These are phyloP conservation scores for Acanthopleura granulata DNA, from an alignment of 2,888 invertebrate genomes.

Conservation along the genomic window DNA sequence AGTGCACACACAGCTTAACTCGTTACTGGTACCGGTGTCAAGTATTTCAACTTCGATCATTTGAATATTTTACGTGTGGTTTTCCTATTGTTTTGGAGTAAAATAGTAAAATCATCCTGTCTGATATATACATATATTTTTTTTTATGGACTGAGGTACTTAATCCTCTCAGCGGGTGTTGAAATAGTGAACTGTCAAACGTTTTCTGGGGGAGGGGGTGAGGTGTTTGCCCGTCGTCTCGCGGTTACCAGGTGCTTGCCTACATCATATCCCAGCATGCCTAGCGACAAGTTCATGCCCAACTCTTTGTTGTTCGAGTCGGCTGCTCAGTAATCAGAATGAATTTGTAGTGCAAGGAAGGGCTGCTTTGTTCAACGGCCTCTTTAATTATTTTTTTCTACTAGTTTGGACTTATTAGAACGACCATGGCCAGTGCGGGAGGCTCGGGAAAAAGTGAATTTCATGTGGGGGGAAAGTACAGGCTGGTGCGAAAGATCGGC, in stretches of 20 bases:
- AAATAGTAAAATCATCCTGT: no score
- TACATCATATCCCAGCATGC: conserved; percentile 15
- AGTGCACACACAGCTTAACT: no score
- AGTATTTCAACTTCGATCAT: no score
- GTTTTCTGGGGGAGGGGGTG: background rate
- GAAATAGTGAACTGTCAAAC: background rate
- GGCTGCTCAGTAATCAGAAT: conserved; percentile 14
- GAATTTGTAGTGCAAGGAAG: conserved; percentile 14
- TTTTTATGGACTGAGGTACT: no score
- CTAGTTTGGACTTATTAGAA: background rate
- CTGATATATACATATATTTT: no score
- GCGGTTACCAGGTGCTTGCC: conserved; percentile 18
- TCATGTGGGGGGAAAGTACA: conserved; percentile 66
- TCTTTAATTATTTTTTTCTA: conserved; percentile 11
- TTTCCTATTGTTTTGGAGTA: no score
- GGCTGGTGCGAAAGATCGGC: conserved; percentile 68
- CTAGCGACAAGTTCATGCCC: conserved; percentile 11
- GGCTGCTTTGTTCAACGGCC: conserved; percentile 2
- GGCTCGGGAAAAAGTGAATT: conserved; percentile 64
- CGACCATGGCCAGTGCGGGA: conserved; percentile 46
- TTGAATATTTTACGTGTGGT: no score
- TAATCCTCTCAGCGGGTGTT: no score
- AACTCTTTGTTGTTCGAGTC: conserved; percentile 14
- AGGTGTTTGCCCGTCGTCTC: background rate
- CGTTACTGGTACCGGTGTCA: no score